phyloP scores from a whole-genome alignment of 1,140 invertebrate genomes.

The Mactra quadrangularis region DNA sequence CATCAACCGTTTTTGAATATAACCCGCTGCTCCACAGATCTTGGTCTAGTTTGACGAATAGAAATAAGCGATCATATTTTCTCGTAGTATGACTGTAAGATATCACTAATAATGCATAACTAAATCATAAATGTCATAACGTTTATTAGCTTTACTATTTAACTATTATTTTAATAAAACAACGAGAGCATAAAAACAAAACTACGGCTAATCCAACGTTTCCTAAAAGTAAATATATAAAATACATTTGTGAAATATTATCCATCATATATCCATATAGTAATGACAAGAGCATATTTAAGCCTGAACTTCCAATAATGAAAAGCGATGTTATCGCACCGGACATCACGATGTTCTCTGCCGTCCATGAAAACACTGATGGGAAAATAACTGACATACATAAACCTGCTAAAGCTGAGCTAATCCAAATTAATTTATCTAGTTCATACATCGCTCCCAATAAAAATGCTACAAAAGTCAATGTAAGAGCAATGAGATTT shows the following conservation, averaged over 20 bases:
- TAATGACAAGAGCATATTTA: conserved; percentile 66
- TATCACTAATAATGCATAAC: too few species aligned
- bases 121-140: too few species aligned
- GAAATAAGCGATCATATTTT: too few species aligned
- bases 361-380: conserved; percentile 68
- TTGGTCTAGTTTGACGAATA: too few species aligned
- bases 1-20: too few species aligned
- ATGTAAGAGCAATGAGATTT: conserved; percentile 49
- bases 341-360: conserved; percentile 64
- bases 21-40: too few species aligned
- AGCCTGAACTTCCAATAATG: conserved; percentile 66
- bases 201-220: too few species aligned
- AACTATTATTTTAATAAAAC: too few species aligned
- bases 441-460: conserved; percentile 34
- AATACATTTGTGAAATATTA: conserved; percentile 67
- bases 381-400: conserved; percentile 71
- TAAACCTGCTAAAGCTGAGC: conserved; percentile 46
- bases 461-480: conserved; percentile 40
- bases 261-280: conserved; percentile 68
- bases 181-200: too few species aligned
- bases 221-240: conserved; percentile 64
- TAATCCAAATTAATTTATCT: conserved; percentile 22
- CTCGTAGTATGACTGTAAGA: too few species aligned
- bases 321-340: conserved; percentile 65
- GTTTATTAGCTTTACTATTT: too few species aligned